These are phyloP conservation scores for Danio jaintianensis DNA, from an alignment of 2,797 vertebrate genomes.

Conservation along the genomic window DNA sequence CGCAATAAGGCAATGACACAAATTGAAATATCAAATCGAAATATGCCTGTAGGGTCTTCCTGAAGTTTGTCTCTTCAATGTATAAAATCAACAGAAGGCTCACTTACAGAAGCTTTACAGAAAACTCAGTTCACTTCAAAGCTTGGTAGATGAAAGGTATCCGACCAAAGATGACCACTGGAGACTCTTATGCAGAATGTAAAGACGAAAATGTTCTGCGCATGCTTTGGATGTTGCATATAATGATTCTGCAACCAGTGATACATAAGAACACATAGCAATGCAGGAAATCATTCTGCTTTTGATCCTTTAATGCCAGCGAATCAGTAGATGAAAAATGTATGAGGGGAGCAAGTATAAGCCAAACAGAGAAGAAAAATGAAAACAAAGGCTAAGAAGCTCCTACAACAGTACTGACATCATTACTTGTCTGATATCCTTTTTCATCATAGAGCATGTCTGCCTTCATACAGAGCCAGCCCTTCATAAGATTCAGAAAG, in stretches of 20 bases:
- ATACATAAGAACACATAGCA: constrained; percentile 11
- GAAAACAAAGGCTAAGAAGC: constrained; percentile 30
- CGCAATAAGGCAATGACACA: background rate
- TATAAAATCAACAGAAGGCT: background rate
- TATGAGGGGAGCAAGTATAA: constrained; percentile 23
- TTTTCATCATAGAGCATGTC: constrained; percentile 34
- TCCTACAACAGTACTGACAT: constrained; percentile 25
- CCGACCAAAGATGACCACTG: constrained; percentile 1
- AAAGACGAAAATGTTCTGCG: background rate
- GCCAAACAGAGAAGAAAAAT: constrained; percentile 33
- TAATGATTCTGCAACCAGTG: constrained; percentile 23
- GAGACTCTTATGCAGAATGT: constrained; percentile 15
- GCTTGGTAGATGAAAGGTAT: constrained; percentile 2
- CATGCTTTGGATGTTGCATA: background rate
- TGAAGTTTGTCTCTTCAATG: constrained; percentile 9
- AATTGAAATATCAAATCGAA: too few species aligned
- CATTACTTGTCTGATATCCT: constrained; percentile 5
- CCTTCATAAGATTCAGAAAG: constrained; percentile 40
- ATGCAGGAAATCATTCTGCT: constrained; percentile 26
- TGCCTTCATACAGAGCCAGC: constrained; percentile 35
- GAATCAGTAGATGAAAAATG: constrained; percentile 40
- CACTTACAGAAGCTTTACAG: constrained; percentile 12
- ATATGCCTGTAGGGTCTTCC: constrained; percentile 11
- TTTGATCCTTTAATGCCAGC: constrained; percentile 50
- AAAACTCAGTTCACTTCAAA: constrained; percentile 36